A percentile compares a stretch with the other conserved stretches of the same genome.
Evolutionary conservation across 2,888 invertebrate genomes (phyloP).

Genomic region (Agrotis clavis): DNA sequence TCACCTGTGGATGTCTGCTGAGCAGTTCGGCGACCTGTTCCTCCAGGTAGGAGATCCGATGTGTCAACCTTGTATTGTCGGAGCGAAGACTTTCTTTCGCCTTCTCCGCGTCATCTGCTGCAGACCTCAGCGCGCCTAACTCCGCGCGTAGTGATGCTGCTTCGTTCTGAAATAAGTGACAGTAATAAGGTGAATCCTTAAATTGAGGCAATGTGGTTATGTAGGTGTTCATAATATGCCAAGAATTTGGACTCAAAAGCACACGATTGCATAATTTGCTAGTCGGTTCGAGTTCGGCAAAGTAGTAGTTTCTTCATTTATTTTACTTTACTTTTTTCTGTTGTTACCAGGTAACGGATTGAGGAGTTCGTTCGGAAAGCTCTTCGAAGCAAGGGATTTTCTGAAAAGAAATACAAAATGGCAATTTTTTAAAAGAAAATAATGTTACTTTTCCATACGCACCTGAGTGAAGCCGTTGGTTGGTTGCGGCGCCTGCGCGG

Average conservation of each 20-base stretch:
- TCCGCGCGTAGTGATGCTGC: slow-evolving; percentile 91
- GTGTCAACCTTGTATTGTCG: slow-evolving; percentile 96
- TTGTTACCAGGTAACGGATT: neutral
- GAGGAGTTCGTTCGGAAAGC: neutral
- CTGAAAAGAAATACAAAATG: neutral
- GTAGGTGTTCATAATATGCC: neutral
- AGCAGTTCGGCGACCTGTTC: slow-evolving; percentile 95
- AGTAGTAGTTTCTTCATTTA: neutral
- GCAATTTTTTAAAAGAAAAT: neutral
- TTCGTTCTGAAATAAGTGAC: slow-evolving; percentile 81
- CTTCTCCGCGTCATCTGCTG: slow-evolving; percentile 92
- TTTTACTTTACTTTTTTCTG: neutral
- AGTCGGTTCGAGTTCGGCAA: no score
- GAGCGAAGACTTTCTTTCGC: slow-evolving; percentile 93
- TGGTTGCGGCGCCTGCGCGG: slow-evolving; percentile 74
- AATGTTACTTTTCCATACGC: neutral
- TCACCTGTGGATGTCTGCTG: slow-evolving; percentile 83
- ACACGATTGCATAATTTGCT: neutral
- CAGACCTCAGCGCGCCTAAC: slow-evolving; percentile 90
- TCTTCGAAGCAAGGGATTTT: neutral
- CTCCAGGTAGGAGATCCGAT: slow-evolving; percentile 97
- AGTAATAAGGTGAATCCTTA: neutral
- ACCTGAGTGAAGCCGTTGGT: slow-evolving; percentile 82
- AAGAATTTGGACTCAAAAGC: neutral
- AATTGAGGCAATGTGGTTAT: neutral